Conservation (phyloP, 2,888 invertebrate genomes). For the Synergus itoensis region DNA sequence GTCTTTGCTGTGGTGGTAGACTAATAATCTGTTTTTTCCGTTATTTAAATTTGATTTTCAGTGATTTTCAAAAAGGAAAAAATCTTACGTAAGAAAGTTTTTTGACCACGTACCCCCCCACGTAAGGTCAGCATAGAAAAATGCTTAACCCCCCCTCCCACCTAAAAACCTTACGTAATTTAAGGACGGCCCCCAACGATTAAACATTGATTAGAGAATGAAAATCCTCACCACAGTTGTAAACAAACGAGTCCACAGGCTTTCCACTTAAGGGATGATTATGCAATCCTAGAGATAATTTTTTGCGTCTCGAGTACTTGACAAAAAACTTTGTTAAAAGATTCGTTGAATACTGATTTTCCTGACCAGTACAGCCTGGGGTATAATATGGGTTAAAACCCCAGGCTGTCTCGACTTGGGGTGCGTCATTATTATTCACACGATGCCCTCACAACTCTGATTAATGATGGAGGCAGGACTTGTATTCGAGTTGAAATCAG, state of each 20-base stretch:
- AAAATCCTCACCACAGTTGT: background rate
- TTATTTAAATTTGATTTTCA: no score
- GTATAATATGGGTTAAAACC: constrained; percentile 18
- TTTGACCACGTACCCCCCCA: no score
- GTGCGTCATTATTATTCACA: constrained; percentile 29
- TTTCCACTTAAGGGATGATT: background rate
- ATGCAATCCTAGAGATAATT: background rate
- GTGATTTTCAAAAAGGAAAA: no score
- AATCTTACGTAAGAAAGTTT: no score
- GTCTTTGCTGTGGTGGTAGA: no score
- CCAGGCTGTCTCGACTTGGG: constrained; percentile 9
- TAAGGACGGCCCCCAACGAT: no score
- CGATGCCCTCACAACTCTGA: background rate
- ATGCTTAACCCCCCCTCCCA: no score
- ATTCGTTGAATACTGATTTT: constrained; percentile 14
- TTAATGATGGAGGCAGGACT: constrained; percentile 23
- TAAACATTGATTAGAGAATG: background rate
- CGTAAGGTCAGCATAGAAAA: no score
- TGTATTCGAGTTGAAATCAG: constrained; percentile 20
- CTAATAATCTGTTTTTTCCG: no score
- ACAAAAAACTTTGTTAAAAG: constrained; percentile 20
- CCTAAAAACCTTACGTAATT: no score
- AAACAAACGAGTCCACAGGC: background rate
- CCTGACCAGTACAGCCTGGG: constrained; percentile 5
- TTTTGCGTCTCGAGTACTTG: background rate